phyloP scores from a whole-genome alignment of 2,113 vertebrate genomes.

The Telmatochromis sp. region DNA sequence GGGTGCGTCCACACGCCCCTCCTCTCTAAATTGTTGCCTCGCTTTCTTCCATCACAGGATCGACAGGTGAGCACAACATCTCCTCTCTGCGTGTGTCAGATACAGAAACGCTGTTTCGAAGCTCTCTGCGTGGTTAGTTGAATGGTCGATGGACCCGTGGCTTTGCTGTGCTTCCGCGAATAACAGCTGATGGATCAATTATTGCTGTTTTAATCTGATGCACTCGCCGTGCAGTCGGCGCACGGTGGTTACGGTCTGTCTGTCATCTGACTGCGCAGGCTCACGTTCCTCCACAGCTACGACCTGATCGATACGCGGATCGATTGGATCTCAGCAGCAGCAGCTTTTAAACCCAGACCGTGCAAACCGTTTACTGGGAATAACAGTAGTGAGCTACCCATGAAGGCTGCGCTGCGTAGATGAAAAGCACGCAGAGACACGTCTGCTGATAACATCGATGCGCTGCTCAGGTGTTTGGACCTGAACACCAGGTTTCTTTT shows the following conservation, averaged over 20 bases:
- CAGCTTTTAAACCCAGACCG: neutral
- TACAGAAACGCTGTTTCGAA: neutral
- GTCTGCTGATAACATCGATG: neutral
- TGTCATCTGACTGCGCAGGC: neutral
- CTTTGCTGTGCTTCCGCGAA: neutral
- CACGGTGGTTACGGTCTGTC: neutral
- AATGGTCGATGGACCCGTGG: neutral
- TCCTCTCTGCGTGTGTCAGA: neutral
- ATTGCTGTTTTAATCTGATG: neutral
- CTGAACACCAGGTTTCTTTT: neutral
- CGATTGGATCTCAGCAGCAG: neutral
- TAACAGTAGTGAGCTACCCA: neutral
- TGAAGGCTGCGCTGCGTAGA: neutral
- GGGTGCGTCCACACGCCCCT: constrained; percentile 41
- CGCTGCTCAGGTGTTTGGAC: neutral
- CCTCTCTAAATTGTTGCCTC: neutral
- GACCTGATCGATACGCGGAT: neutral
- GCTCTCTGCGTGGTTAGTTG: neutral
- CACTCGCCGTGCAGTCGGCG: neutral
- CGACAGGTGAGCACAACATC: constrained; percentile 42
- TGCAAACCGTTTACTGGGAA: neutral
- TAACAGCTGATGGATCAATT: neutral
- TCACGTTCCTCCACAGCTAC: neutral
- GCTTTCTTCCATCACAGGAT: constrained; percentile 9
- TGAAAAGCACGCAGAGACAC: neutral